Evolutionary conservation across 92 coral and sea anemone genomes (phyloP).

Genomic region (Montipora capitata): DNA sequence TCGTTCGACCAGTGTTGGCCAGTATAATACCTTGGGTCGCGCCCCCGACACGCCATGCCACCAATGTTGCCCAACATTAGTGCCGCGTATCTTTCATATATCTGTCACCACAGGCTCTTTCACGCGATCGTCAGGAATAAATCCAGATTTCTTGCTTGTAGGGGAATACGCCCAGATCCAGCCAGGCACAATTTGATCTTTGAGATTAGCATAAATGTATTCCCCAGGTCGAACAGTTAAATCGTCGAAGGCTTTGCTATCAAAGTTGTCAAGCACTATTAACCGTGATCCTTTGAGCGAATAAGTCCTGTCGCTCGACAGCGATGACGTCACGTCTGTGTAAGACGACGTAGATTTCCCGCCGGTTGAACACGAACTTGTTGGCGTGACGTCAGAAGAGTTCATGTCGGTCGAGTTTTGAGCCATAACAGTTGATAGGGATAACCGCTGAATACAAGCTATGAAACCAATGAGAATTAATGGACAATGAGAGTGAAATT

Average conservation of each 20-base stretch:
- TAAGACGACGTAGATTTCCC: slow-evolving; percentile 60
- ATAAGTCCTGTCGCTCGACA: slow-evolving; percentile 76
- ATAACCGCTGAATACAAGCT: slow-evolving; percentile 68
- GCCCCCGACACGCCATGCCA: too few relatives aligned
- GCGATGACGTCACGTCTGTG: slow-evolving; percentile 80
- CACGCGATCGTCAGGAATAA: slow-evolving; percentile 84
- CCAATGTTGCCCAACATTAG: too few relatives aligned
- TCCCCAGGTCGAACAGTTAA: slow-evolving; percentile 86
- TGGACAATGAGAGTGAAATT: not conserved
- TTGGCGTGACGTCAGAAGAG: slow-evolving; percentile 80
- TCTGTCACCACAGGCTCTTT: slow-evolving; percentile 94
- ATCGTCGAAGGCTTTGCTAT: slow-evolving; percentile 89
- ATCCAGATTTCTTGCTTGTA: slow-evolving; percentile 83
- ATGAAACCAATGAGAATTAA: not conserved
- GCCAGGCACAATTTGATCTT: slow-evolving; percentile 90
- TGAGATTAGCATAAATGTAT: slow-evolving; percentile 90
- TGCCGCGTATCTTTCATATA: slow-evolving; percentile 45
- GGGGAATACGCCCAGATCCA: slow-evolving; percentile 96
- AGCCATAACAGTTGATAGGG: slow-evolving; percentile 30
- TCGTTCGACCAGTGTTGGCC: too few relatives aligned
- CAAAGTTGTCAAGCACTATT: slow-evolving; percentile 81
- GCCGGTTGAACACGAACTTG: slow-evolving; percentile 80
- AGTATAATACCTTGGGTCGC: too few relatives aligned
- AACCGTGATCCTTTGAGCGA: slow-evolving; percentile 79
- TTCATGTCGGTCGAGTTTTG: slow-evolving; percentile 51